Base-by-base conservation (phyloP, 35 echinoderm and acorn worm species). In the Ophiothrix spiculata region DNA sequence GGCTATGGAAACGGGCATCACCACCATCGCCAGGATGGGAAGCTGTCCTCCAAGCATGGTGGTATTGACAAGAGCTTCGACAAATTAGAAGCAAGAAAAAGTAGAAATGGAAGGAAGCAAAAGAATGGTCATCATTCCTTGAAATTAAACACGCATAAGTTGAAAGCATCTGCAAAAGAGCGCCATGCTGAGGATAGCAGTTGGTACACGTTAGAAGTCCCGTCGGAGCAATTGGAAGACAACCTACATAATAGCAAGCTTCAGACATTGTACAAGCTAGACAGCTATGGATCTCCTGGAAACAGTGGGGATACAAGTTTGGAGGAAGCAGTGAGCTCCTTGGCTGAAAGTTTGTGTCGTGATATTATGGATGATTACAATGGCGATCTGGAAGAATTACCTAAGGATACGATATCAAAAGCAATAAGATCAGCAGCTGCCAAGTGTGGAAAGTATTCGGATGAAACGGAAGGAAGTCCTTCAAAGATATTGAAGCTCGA, bases 271-370 rank as follows among this genome's bases (percentile, higher is more conserved):
- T 90, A 90, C 54, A 75, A 76, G 35, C 41, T 69, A 56, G 84
- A 76, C n/a, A 75, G 38, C 15, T 33, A 38, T 11, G 31, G 34
- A 25, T 63, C 82, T 37, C 45, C 64, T 25, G 81, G 74, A 23
- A 31, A 45, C 37, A 34, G 73, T 33, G 49, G 77, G 8, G 92
- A 93, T 1, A 84, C 39, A 31, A 80, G 77, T 21, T 84, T 93
- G 42, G 92, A 99, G 36, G 92, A 99, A 56, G 92, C 96, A 64
- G 96, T 93, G 36, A 90, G 83, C 42, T 91, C 90, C 15, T 85
- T 99, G 89, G 92, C 89, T 56, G 96, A 99, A 69, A 94, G 87
- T 38, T 79, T 99, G 1, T 99, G 96, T 76, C 89, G 89, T 54
- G 89, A 86, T 38, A 97, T 97, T 31, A 88, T 97, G 46, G 94